Base-by-base conservation (phyloP, 2,797 vertebrate species). In the Carapus acus region DNA sequence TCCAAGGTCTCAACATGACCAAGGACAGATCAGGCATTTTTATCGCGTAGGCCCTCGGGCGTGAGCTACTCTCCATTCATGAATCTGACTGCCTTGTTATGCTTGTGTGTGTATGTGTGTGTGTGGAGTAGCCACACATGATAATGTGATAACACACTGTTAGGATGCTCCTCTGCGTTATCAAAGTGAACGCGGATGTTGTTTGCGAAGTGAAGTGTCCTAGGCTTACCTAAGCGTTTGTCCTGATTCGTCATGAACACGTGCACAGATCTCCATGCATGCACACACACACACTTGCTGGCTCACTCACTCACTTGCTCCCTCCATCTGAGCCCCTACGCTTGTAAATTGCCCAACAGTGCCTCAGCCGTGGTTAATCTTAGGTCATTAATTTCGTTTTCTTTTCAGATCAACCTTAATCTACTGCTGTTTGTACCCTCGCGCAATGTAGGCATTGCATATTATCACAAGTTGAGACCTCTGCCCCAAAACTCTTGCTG, bases 1-100 rank as follows among this genome's bases (percentile, higher is more conserved):
- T 44, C 48, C 78, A 79, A 79, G 73, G 76, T 74, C 72, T 60
- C 36, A 22, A 57, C 53, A 16, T 56, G 56, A 64, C 40, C 61
- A 78, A 79, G 76, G 73, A 67, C 72, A 51, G 21, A 23, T 46
- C 20, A 56, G 19, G 51, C 47, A 54, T 58, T 53, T 65, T 72
- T 62, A 49, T 15, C 21, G 37, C 52, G 65, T 62, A 41, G 19
- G 58, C 39, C 66, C 61, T 76, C 71, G 72, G 65, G 62, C 61
- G 44, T 73, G 55, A 37, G 20, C 58, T 37, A 44, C 39, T 73
- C 56, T 60, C 50, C 55, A 62, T 65, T 73, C 59, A 54, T 53
- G 53, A 47, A 49, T 58, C 45, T 49, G 60, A 74, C 69, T 69
- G 47, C 37, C 56, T 46, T 33, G 58, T 69, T 1, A 15, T 38